A percentile compares a stretch with the other conserved stretches of the same genome.
phyloP scores from a whole-genome alignment of 2,888 invertebrate species.

The Dorcus hopei region DNA sequence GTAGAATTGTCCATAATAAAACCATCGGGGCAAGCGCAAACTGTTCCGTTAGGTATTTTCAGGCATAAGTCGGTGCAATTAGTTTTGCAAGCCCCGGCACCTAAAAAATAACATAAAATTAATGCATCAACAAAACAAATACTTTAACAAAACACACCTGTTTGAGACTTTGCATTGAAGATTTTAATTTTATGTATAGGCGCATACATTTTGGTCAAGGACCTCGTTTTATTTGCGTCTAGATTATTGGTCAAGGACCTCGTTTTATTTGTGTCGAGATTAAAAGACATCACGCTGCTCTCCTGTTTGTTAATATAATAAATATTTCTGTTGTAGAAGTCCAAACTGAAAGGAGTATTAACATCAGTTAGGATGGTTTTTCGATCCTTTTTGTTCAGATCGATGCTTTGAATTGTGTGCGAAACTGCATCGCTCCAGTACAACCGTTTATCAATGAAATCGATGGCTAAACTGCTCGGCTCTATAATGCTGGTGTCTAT shows the following conservation, averaged over 20 bases:
- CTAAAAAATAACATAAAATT: conserved; percentile 25
- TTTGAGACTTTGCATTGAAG: conserved; percentile 58
- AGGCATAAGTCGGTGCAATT: conserved; percentile 72
- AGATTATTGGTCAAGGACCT: conserved; percentile 53
- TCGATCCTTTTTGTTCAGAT: conserved; percentile 55
- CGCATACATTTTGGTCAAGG: conserved; percentile 53
- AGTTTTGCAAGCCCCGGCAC: conserved; percentile 47
- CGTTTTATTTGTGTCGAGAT: conserved; percentile 47
- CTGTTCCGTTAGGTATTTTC: conserved; percentile 55
- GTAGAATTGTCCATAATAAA: conserved; percentile 42
- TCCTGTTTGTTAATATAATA: conserved; percentile 71
- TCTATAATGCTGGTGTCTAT: conserved; percentile 58
- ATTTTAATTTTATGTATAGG: conserved; percentile 67
- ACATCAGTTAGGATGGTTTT: conserved; percentile 32
- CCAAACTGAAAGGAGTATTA: conserved; percentile 61
- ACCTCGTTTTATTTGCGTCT: conserved; percentile 43
- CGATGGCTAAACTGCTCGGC: conserved; percentile 76
- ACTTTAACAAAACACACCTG: conserved; percentile 43
- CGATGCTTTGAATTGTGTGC: conserved; percentile 65
- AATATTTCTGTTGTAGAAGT: conserved; percentile 60
- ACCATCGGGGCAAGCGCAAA: conserved; percentile 63
- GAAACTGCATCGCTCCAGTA: conserved; percentile 74
- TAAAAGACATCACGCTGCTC: conserved; percentile 56
- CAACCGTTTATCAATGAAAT: conserved; percentile 54
- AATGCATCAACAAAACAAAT: background rate